Evolutionary conservation across 2,888 invertebrate genomes (phyloP).

Genomic region (Dolomedes plantarius): DNA sequence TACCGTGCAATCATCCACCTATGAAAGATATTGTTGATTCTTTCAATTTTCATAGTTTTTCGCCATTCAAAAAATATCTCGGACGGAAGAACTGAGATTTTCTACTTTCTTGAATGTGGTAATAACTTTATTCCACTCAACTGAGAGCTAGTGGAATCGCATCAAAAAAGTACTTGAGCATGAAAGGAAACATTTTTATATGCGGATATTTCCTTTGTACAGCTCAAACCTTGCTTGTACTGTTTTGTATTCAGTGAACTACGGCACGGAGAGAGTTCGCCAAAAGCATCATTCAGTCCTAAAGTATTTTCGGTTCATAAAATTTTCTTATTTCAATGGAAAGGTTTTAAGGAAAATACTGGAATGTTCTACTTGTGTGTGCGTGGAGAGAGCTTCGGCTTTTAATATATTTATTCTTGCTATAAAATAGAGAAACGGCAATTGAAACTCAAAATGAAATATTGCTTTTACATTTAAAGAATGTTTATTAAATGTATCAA

Average conservation of each 20-base stretch:
- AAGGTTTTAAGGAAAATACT: not conserved
- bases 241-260: not conserved
- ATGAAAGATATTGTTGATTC: not conserved
- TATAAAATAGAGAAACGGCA: too few relatives aligned
- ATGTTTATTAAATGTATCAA: too few relatives aligned
- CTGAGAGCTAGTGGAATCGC: not conserved
- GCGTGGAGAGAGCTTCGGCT: too few relatives aligned
- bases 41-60: not conserved
- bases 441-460: too few relatives aligned
- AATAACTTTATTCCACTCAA: slow-evolving; percentile 6
- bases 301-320: not conserved
- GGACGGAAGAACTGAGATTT: not conserved
- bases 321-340: not conserved
- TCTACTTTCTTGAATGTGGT: not conserved
- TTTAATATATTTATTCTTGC: too few relatives aligned
- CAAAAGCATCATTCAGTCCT: not conserved
- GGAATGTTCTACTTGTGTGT: not conserved
- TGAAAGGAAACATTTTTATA: not conserved
- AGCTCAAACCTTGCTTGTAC: not conserved
- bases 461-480: too few relatives aligned
- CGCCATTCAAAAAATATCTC: not conserved
- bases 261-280: too few relatives aligned
- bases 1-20: not conserved
- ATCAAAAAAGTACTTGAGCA: not conserved
- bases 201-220: not conserved